Evolutionary conservation across 2,113 vertebrate genomes (phyloP).

Genomic region (Passer montanus): DNA sequence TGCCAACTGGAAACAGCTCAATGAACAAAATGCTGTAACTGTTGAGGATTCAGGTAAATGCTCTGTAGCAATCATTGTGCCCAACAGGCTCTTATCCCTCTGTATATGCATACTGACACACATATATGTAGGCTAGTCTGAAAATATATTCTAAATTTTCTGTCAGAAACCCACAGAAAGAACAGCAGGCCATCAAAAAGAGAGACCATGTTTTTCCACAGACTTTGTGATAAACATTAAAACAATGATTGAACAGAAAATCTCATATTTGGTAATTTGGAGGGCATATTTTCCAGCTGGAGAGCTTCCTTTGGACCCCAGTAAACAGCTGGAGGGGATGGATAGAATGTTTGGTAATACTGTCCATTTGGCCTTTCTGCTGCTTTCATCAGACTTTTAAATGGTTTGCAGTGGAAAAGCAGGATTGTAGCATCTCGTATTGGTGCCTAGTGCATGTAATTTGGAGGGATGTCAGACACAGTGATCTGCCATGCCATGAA

Average conservation of each 20-base stretch:
- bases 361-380: background rate
- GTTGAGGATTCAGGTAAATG: slow-evolving; percentile 25
- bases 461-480: background rate
- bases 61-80: background rate
- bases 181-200: background rate
- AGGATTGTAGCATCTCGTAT: background rate
- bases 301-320: background rate
- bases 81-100: background rate
- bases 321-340: slow-evolving; percentile 35
- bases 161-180: background rate
- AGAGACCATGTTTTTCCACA: background rate
- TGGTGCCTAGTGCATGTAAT: background rate
- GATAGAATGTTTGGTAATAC: background rate
- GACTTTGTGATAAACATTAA: slow-evolving; percentile 11
- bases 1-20: slow-evolving; percentile 67
- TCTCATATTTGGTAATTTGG: background rate
- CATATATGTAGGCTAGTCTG: background rate
- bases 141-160: background rate
- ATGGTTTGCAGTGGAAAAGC: background rate
- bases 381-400: background rate
- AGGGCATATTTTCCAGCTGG: slow-evolving; percentile 10
- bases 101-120: background rate
- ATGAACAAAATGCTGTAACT: slow-evolving; percentile 32
- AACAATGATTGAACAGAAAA: background rate
- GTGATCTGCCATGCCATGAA: background rate